Evolutionary conservation across 1,140 invertebrate genomes (phyloP).

Genomic region (Eupristina koningsbergeri): DNA sequence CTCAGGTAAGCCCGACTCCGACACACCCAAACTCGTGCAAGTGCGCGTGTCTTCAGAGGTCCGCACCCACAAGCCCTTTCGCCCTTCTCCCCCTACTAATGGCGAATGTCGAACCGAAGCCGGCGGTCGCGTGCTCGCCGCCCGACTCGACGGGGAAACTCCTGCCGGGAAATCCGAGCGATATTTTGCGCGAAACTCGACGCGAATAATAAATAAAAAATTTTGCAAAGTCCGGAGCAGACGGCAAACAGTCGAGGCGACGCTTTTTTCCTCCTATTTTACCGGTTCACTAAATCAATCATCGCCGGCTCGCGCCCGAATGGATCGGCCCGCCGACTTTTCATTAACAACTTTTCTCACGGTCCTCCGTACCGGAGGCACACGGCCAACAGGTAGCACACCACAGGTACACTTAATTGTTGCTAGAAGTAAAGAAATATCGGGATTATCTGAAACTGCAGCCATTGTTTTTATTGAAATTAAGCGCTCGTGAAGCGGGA

Average conservation of each 20-base stretch:
- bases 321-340: too few species aligned
- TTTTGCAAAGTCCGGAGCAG: background rate
- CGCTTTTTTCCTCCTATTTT: background rate
- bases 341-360: background rate
- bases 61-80: too few species aligned
- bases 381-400: too few species aligned
- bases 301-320: background rate
- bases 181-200: background rate
- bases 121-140: too few species aligned
- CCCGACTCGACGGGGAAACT: background rate
- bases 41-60: too few species aligned
- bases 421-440: background rate
- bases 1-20: background rate
- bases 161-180: background rate
- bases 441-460: background rate
- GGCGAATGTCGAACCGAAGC: too few species aligned
- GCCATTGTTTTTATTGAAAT: background rate
- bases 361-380: background rate
- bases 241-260: background rate
- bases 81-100: background rate
- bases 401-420: too few species aligned
- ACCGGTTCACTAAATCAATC: background rate
- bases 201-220: background rate
- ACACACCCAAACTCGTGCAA: too few species aligned
- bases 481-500: background rate